A percentile compares a stretch with the other conserved stretches of the same genome.
phyloP scores from a whole-genome alignment of 2,113 vertebrate species.

The Bungarus multicinctus region DNA sequence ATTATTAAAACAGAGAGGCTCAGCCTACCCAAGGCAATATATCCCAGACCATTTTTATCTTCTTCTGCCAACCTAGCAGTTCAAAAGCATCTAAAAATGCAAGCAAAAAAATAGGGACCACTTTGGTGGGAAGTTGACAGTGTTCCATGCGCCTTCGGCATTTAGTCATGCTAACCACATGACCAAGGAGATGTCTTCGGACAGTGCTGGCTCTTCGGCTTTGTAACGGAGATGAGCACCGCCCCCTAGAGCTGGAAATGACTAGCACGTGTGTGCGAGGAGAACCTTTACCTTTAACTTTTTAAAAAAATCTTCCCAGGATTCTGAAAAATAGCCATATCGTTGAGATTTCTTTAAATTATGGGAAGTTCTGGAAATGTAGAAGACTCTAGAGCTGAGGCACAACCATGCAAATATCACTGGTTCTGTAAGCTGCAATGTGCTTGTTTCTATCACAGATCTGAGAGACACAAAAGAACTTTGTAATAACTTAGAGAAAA shows the following conservation, averaged over 20 bases:
- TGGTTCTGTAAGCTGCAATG: not conserved
- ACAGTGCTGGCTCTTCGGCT: too few relatives aligned
- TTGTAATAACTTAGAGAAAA: not conserved
- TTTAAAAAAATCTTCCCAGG: not conserved
- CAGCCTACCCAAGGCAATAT: not conserved
- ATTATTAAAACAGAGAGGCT: not conserved
- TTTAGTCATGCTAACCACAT: too few relatives aligned
- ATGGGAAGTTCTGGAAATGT: not conserved
- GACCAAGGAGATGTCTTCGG: too few relatives aligned
- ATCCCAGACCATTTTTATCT: not conserved
- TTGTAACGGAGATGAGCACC: too few relatives aligned
- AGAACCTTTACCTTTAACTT: too few relatives aligned
- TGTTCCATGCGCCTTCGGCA: too few relatives aligned
- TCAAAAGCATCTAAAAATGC: too few relatives aligned
- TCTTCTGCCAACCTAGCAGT: too few relatives aligned
- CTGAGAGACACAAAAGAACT: not conserved
- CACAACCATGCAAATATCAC: not conserved
- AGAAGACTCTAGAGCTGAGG: not conserved
- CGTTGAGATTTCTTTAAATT: not conserved
- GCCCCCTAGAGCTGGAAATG: too few relatives aligned
- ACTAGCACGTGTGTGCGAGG: too few relatives aligned
- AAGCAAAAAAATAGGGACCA: too few relatives aligned
- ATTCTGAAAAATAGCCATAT: not conserved
- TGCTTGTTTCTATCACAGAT: not conserved
- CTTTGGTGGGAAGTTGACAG: too few relatives aligned